Evolutionary conservation across 2,113 vertebrate species (phyloP).

Genomic region (Athene cunicularia): DNA sequence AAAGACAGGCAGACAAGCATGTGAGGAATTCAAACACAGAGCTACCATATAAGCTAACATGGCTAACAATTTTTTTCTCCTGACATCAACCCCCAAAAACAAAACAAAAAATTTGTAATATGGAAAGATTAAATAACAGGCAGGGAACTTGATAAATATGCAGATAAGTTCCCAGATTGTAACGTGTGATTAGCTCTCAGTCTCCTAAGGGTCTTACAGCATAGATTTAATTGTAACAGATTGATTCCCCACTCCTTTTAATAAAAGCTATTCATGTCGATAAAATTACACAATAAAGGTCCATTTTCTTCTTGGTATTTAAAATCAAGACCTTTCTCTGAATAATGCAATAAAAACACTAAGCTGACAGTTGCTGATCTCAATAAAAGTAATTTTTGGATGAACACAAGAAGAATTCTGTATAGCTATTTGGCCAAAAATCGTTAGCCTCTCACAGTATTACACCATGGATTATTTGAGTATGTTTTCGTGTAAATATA

Average conservation of each 20-base stretch:
- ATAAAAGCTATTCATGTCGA: not conserved
- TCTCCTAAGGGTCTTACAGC: not conserved
- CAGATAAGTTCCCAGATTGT: not conserved
- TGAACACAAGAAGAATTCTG: not conserved
- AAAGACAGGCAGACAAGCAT: not conserved
- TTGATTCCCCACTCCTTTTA: not conserved
- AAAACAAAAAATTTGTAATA: not conserved
- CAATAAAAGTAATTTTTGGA: not conserved
- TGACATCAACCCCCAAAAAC: not conserved
- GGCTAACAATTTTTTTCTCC: not conserved
- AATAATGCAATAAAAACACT: not conserved
- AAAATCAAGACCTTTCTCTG: conserved; percentile 28
- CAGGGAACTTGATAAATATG: not conserved
- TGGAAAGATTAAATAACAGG: not conserved
- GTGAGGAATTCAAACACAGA: not conserved
- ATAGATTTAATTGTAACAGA: not conserved
- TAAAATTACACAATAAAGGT: conserved; percentile 39
- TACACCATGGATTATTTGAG: not conserved
- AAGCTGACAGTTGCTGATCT: conserved; percentile 1
- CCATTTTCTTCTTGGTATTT: not conserved
- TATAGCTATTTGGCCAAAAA: not conserved
- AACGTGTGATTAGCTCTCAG: not conserved
- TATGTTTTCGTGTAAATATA: not conserved
- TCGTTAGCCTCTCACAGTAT: not conserved
- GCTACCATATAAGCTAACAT: not conserved